Conservation (phyloP, 2,888 invertebrate species). For the Drosophila antonietae region DNA sequence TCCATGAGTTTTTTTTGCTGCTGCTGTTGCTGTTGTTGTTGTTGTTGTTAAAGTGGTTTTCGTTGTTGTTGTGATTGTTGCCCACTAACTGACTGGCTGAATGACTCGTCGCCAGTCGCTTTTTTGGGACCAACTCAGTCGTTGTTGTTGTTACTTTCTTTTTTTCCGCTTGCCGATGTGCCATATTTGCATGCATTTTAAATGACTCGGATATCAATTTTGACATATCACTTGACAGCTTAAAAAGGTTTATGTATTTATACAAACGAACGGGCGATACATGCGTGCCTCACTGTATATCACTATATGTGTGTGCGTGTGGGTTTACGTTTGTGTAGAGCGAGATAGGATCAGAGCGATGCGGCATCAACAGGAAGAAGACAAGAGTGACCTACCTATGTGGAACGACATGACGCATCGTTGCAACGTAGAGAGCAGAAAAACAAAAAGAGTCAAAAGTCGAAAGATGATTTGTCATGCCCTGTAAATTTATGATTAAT, state of each 20-base stretch:
- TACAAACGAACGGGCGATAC: conserved; percentile 58
- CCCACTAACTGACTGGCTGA: conserved; percentile 60
- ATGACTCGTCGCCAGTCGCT: conserved; percentile 35
- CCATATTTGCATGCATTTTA: conserved; percentile 79
- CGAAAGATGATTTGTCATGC: background rate
- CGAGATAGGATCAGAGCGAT: conserved; percentile 12
- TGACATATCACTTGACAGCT: conserved; percentile 81
- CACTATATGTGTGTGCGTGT: background rate
- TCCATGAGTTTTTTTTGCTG: conserved; percentile 44
- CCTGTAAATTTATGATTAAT: background rate
- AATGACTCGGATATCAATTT: conserved; percentile 81
- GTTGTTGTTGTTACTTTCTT: conserved; percentile 20
- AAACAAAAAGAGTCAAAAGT: background rate
- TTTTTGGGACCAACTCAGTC: conserved; percentile 20
- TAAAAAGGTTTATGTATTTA: conserved; percentile 82
- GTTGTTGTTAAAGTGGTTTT: conserved; percentile 18
- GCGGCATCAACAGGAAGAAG: background rate
- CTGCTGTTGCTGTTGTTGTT: conserved; percentile 7
- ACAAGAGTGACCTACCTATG: too few relatives aligned
- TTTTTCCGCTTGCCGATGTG: conserved; percentile 55
- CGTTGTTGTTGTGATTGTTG: conserved; percentile 30
- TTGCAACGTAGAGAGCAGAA: background rate
- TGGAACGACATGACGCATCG: background rate
- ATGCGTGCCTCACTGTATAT: conserved; percentile 13
- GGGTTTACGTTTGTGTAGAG: conserved; percentile 6